Conservation (phyloP, 2,113 vertebrate genomes). For the Xiphophorus maculatus region DNA sequence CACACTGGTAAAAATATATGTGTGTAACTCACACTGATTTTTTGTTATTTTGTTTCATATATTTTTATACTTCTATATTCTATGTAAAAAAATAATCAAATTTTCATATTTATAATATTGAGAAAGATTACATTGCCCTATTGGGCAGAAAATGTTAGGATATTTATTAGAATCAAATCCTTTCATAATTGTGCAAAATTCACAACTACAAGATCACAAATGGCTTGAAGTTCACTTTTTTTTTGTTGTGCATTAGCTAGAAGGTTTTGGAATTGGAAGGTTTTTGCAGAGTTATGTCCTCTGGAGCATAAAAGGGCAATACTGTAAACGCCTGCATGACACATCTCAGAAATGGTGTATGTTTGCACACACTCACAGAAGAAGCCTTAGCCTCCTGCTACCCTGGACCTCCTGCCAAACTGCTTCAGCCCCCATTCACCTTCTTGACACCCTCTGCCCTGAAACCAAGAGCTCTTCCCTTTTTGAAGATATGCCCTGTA, state of each 20-base stretch:
- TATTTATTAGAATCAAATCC: conserved; percentile 45
- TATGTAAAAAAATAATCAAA: conserved; percentile 49
- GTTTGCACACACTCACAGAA: conserved; percentile 80
- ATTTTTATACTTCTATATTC: conserved; percentile 77
- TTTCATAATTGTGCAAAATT: conserved; percentile 48
- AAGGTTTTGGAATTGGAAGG: conserved; percentile 41
- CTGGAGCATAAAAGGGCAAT: conserved; percentile 33
- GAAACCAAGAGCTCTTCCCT: conserved; percentile 51
- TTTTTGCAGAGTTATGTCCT: conserved; percentile 41
- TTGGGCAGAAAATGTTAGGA: conserved; percentile 33
- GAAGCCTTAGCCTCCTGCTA: conserved; percentile 76
- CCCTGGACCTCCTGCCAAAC: conserved; percentile 60
- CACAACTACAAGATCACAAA: conserved; percentile 25
- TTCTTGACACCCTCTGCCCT: conserved; percentile 41
- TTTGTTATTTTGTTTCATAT: conserved; percentile 58
- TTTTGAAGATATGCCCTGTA: conserved; percentile 56
- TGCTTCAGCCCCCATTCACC: conserved; percentile 51
- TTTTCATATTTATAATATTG: conserved; percentile 68
- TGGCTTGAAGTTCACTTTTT: conserved; percentile 32
- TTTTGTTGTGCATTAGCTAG: conserved; percentile 15
- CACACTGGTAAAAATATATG: conserved; percentile 45
- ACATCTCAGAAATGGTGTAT: conserved; percentile 65
- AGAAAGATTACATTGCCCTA: conserved; percentile 37
- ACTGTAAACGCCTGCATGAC: conserved; percentile 58
- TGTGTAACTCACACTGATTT: conserved; percentile 70